These are phyloP conservation scores for Leucopternis melanops DNA, from an alignment of 2,113 vertebrate genomes.

Conservation along the genomic window DNA sequence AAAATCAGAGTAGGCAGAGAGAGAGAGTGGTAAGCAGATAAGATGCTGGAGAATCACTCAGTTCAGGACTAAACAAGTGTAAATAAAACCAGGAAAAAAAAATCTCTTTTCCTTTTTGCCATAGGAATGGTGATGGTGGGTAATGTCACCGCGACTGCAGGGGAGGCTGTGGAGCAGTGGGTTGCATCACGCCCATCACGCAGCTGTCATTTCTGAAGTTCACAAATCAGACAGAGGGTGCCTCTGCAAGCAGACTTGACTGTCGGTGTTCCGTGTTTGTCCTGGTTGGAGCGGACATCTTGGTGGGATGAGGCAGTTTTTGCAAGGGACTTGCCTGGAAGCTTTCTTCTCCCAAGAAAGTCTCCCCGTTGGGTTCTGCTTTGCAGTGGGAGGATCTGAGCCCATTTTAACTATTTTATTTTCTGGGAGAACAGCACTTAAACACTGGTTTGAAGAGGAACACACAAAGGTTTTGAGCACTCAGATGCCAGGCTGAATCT, in stretches of 20 bases:
- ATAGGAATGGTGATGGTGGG: background rate
- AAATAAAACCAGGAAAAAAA: background rate
- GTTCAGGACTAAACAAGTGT: background rate
- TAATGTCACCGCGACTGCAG: fast-evolving
- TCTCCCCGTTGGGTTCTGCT: background rate
- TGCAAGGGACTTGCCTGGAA: background rate
- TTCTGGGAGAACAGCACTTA: background rate
- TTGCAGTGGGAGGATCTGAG: background rate
- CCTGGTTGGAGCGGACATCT: background rate
- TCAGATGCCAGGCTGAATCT: background rate
- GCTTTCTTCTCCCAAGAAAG: background rate
- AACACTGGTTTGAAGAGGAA: background rate
- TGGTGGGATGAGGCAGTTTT: background rate
- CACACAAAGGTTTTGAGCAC: background rate
- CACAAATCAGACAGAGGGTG: background rate
- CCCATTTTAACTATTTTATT: background rate
- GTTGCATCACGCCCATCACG: fast-evolving
- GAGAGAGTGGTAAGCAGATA: background rate
- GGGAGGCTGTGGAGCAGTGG: background rate
- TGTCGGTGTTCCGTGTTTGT: background rate
- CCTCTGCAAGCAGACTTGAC: background rate
- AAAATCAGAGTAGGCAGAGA: background rate
- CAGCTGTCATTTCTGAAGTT: background rate
- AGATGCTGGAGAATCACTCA: background rate
- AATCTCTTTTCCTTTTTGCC: background rate